phyloP scores from a whole-genome alignment of 1,140 invertebrate species.

The Potamilus streckersoni region DNA sequence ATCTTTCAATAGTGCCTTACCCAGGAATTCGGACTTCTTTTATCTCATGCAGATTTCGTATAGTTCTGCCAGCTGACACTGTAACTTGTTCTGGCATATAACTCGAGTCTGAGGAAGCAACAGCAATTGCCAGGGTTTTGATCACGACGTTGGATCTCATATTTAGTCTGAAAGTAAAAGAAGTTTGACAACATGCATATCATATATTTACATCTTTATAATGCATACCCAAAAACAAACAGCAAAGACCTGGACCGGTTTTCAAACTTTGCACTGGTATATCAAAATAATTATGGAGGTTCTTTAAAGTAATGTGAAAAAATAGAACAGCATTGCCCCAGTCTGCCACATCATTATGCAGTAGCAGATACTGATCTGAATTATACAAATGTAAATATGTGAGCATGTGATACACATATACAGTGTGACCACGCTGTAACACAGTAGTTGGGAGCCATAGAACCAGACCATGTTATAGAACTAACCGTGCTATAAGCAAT shows the following conservation, averaged over 20 bases:
- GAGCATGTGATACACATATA: too few relatives aligned
- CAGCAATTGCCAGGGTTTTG: constrained; percentile 57
- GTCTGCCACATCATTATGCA: too few relatives aligned
- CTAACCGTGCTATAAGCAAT: too few relatives aligned
- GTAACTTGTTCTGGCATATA: constrained; percentile 65
- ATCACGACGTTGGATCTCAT: constrained; percentile 62
- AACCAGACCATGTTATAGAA: too few relatives aligned
- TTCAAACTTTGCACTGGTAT: too few relatives aligned
- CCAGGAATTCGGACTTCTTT: constrained; percentile 60
- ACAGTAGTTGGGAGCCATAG: too few relatives aligned
- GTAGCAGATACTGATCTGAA: too few relatives aligned
- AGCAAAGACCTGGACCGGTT: neutral
- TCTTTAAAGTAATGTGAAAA: constrained; percentile 2
- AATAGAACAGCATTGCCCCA: constrained; percentile 1
- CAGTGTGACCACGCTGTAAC: too few relatives aligned
- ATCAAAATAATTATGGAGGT: neutral
- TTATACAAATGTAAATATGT: too few relatives aligned
- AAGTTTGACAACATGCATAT: too few relatives aligned
- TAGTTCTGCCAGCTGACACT: constrained; percentile 54
- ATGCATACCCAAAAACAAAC: neutral
- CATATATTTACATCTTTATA: too few relatives aligned
- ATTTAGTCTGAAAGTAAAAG: constrained; percentile 46
- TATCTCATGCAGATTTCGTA: constrained; percentile 51
- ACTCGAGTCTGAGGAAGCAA: constrained; percentile 62
- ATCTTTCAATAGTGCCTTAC: constrained; percentile 25